A percentile compares a stretch with the other conserved stretches of the same genome.
phyloP scores from a whole-genome alignment of 1,140 invertebrate genomes.

The Drosophila azteca region DNA sequence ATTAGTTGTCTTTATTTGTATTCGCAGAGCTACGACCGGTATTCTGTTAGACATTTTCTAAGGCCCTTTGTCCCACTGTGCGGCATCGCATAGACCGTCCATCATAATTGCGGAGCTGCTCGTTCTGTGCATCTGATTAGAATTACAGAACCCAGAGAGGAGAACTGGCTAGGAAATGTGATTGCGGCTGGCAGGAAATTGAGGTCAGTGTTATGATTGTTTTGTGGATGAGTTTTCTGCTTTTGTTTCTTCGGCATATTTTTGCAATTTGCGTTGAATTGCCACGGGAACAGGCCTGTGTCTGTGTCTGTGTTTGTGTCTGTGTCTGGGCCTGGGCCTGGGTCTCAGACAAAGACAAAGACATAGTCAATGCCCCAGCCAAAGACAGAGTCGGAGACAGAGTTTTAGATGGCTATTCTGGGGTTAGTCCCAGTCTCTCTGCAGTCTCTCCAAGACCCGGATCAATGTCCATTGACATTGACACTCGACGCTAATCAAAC shows the following conservation, averaged over 20 bases:
- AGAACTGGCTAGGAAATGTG: slow-evolving; percentile 68
- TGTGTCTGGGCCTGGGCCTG: not conserved
- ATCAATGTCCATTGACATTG: slow-evolving; percentile 34
- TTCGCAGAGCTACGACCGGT: not conserved
- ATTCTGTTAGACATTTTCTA: too few relatives aligned
- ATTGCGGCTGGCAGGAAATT: slow-evolving; percentile 80
- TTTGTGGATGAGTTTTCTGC: slow-evolving; percentile 72
- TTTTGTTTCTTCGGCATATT: slow-evolving; percentile 52
- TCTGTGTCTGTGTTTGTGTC: slow-evolving; percentile 3
- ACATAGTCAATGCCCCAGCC: not conserved
- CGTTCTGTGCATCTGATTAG: slow-evolving; percentile 73
- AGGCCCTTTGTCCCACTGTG: slow-evolving; percentile 9
- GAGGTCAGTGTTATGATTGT: slow-evolving; percentile 82
- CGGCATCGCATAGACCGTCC: slow-evolving; percentile 26
- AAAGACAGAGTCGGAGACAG: not conserved
- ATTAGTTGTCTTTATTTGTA: not conserved
- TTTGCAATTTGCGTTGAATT: slow-evolving; percentile 62
- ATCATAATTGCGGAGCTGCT: slow-evolving; percentile 68
- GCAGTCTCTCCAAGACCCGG: slow-evolving; percentile 4
- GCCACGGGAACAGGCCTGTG: slow-evolving; percentile 29
- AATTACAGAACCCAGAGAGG: slow-evolving; percentile 56
- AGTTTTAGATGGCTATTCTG: slow-evolving; percentile 25
- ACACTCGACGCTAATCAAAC: slow-evolving; percentile 39
- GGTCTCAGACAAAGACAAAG: not conserved
- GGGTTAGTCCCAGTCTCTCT: not conserved